phyloP scores from a whole-genome alignment of 2,113 vertebrate species.

The Rhagologus leucostigma region DNA sequence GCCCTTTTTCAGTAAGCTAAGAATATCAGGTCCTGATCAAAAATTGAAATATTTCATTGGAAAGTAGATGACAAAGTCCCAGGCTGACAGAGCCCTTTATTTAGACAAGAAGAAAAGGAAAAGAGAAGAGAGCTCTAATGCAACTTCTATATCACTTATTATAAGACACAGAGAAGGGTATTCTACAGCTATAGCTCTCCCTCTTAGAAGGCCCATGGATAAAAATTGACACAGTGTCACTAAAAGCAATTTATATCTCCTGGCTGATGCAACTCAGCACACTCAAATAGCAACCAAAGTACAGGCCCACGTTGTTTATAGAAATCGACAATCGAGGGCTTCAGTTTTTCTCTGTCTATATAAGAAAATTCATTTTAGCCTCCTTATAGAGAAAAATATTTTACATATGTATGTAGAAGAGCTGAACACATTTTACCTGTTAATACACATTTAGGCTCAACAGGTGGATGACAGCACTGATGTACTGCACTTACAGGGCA shows the following conservation, averaged over 20 bases:
- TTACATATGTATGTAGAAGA: background rate
- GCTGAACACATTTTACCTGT: background rate
- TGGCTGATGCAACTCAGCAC: background rate
- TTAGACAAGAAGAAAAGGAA: background rate
- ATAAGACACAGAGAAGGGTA: background rate
- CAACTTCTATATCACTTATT: background rate
- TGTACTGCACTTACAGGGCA: background rate
- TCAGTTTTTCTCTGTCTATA: background rate
- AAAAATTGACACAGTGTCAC: background rate
- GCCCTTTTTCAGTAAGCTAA: background rate
- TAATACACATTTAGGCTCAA: background rate
- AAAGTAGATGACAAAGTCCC: background rate
- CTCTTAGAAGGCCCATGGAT: background rate
- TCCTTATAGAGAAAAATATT: background rate
- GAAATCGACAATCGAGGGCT: background rate
- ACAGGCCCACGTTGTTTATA: accelerated
- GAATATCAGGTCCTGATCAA: background rate
- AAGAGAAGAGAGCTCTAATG: background rate
- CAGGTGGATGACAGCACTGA: background rate
- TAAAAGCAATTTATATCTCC: background rate
- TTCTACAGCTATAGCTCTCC: background rate
- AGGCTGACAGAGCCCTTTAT: background rate
- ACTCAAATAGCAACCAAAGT: background rate
- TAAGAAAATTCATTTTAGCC: background rate
- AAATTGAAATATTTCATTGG: background rate